Conservation (phyloP, 2,888 invertebrate genomes). For the Lycocerus yunnanus region DNA sequence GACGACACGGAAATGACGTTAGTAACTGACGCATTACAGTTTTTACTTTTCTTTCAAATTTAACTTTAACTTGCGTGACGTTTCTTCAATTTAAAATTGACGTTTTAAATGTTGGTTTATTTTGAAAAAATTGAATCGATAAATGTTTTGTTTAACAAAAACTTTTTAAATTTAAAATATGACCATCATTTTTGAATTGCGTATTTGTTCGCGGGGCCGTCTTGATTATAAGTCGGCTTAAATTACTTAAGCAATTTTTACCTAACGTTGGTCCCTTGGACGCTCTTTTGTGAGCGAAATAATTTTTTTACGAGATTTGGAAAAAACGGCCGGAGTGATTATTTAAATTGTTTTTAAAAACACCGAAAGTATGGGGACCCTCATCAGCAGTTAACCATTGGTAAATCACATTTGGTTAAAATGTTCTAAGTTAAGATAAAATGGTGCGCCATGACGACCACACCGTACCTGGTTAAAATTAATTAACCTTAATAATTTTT, state of each 20-base stretch:
- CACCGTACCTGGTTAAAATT: too few species aligned
- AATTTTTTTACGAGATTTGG: neutral
- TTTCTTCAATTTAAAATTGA: neutral
- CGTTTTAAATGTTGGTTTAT: neutral
- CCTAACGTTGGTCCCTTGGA: neutral
- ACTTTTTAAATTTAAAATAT: neutral
- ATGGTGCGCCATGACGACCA: too few species aligned
- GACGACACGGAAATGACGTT: neutral
- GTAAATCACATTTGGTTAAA: too few species aligned
- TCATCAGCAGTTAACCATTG: too few species aligned
- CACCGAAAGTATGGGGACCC: too few species aligned
- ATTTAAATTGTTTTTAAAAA: too few species aligned
- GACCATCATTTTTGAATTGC: neutral
- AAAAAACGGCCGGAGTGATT: too few species aligned
- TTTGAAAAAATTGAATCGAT: neutral
- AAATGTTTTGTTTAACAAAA: conserved; percentile 1
- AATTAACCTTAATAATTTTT: too few species aligned
- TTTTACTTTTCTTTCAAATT: neutral
- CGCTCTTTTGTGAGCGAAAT: neutral
- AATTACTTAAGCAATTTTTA: neutral
- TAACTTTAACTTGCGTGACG: neutral
- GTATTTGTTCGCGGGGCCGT: neutral
- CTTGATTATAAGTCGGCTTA: neutral
- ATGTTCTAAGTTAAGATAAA: too few species aligned
- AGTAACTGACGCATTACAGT: neutral